Base-by-base conservation (phyloP, 2,797 vertebrate species). In the Danio aesculapii region DNA sequence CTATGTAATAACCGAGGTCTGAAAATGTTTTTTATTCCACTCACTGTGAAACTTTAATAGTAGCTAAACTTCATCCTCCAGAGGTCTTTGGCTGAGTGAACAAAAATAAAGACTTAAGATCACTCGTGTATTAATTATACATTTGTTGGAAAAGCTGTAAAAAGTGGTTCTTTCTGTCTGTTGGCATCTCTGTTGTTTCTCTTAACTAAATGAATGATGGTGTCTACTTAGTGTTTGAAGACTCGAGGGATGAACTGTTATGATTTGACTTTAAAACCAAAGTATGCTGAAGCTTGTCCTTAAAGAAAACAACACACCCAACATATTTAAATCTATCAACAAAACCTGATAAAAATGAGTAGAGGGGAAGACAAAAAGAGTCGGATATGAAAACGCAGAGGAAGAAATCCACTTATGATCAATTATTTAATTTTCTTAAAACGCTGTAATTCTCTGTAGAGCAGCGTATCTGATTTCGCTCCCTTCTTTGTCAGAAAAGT, bases 391-490 rank as follows among this genome's bases (percentile, higher is more conserved):
- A 55, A 71, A 66, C 57, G 85, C 85, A 88, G 84, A 74, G 83
- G 84, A 89, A 84, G 84, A 90, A 92, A 90, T 88, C 84, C 89
- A 91, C 88, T 92, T 88, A 89, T 86, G 88, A 92, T 94, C 88
- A 93, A 92, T 93, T 90, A 93, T 93, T 94, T 82, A 93, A 79
- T 83, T 91, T 87, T 91, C 85, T 91, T 92, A 91, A 92, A 94
- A 92, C 77, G 55, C 83, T 88, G 87, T 87, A 91, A 93, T 91
- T 91, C 89, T 93, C 91, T 44, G 85, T 76, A 90, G 90, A 90
- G 90, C 87, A 88, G 84, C 21, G 81, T 86, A 92, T 82, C 86
- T 87, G 88, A 91, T 91, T 91, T 92, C 84, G 85, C 74, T 86
- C 74, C 84, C 77, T 88, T 82, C 88, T 83, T 62, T 62, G 55